Conservation (phyloP, 2,888 invertebrate genomes). For the Ormyrus pomaceus region DNA sequence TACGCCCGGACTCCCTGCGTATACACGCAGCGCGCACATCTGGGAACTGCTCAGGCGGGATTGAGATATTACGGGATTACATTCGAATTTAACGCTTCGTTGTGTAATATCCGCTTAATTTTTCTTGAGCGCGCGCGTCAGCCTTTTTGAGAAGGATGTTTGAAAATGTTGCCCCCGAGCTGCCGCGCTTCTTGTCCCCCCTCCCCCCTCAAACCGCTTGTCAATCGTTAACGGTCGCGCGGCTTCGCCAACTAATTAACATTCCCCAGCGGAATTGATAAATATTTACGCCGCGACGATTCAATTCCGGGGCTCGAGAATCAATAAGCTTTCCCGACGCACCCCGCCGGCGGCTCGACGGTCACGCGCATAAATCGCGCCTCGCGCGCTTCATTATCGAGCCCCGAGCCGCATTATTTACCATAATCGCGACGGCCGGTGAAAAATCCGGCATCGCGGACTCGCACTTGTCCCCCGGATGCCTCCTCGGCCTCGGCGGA, state of each 20-base stretch:
- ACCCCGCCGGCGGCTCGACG: neutral
- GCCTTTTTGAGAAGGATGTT: neutral
- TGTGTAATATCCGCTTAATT: slow-evolving; percentile 31
- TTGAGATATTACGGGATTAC: slow-evolving; percentile 55
- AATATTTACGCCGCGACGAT: slow-evolving; percentile 7
- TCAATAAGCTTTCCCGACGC: neutral
- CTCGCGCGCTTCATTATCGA: slow-evolving; percentile 30
- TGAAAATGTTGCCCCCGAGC: neutral
- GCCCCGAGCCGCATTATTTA: slow-evolving; percentile 7
- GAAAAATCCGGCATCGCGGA: slow-evolving; percentile 18
- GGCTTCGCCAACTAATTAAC: neutral
- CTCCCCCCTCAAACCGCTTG: no score
- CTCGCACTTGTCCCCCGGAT: no score
- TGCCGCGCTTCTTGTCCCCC: no score
- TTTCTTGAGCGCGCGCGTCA: neutral
- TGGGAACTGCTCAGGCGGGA: slow-evolving; percentile 8
- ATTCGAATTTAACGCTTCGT: slow-evolving; percentile 48
- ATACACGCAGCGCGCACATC: neutral
- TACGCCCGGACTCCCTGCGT: neutral
- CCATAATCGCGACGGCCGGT: neutral
- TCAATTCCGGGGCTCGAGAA: neutral
- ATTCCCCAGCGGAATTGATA: slow-evolving; percentile 23
- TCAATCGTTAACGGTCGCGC: no score
- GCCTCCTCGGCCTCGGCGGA: neutral
- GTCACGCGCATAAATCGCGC: slow-evolving; percentile 1